Conservation (phyloP, 2,888 invertebrate species). For the Lasioglossum morio region DNA sequence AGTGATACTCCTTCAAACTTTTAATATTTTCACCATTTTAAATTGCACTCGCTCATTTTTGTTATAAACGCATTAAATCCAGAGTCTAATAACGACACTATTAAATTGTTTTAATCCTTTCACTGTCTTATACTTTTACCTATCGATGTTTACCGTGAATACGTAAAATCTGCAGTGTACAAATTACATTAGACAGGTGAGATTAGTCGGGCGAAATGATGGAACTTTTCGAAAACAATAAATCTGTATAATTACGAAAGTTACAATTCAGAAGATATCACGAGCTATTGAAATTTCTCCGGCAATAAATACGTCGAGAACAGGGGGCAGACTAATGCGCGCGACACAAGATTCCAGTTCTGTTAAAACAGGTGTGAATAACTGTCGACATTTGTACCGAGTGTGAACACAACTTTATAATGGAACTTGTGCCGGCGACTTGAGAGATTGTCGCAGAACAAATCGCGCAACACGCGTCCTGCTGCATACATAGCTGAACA, state of each 20-base stretch:
- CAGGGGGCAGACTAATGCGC: neutral
- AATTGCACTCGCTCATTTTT: no score
- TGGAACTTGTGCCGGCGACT: constrained; percentile 23
- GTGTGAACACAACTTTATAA: constrained; percentile 13
- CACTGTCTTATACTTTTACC: no score
- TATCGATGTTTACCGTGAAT: no score
- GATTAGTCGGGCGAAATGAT: neutral
- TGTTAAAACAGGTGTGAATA: constrained; percentile 15
- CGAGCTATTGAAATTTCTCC: neutral
- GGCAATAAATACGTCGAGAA: neutral
- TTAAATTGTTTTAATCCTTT: no score
- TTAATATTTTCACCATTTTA: no score
- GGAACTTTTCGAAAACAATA: neutral
- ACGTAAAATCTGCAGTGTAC: no score
- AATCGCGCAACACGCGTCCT: neutral
- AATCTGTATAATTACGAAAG: neutral
- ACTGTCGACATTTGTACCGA: constrained; percentile 13
- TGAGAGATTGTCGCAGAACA: constrained; percentile 5
- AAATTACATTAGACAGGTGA: neutral
- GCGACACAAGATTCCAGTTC: neutral
- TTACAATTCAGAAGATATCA: neutral
- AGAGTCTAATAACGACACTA: no score
- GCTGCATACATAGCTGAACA: neutral
- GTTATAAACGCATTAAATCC: no score
- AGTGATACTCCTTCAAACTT: no score